A percentile compares a stretch with the other conserved stretches of the same genome.
Evolutionary conservation across 2,888 invertebrate genomes (phyloP).

Genomic region (Pogonocherus hispidulus): DNA sequence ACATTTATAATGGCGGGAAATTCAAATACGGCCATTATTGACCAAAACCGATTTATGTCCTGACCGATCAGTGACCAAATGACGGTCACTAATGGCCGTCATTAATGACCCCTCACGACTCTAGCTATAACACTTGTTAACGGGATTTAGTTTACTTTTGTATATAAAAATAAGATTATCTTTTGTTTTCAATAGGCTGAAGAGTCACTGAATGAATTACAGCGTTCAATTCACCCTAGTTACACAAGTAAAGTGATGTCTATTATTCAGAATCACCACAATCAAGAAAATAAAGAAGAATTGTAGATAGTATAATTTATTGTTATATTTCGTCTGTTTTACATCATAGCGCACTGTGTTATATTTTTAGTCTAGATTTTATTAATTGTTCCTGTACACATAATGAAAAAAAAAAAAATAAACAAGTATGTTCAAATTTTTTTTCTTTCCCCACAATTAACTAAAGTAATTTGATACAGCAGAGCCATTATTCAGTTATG

Average conservation of each 20-base stretch:
- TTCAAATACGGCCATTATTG: too few species aligned
- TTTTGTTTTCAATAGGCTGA: constrained; percentile 76
- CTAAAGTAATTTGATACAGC: too few species aligned
- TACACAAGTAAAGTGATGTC: constrained; percentile 71
- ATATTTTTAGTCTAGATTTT: constrained; percentile 59
- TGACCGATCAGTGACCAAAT: too few species aligned
- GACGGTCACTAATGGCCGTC: too few species aligned
- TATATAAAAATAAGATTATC: too few species aligned
- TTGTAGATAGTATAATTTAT: constrained; percentile 50
- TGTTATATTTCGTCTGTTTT: constrained; percentile 53
- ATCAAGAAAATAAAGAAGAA: constrained; percentile 36
- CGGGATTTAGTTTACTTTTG: too few species aligned
- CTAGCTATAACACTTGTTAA: too few species aligned
- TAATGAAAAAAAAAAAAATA: constrained; percentile 28
- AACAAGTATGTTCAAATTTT: neutral
- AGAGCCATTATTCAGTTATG: too few species aligned
- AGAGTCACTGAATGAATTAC: constrained; percentile 81
- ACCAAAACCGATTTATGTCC: too few species aligned
- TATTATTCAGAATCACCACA: constrained; percentile 62
- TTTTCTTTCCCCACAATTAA: neutral
- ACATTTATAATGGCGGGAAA: too few species aligned
- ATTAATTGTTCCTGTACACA: constrained; percentile 57
- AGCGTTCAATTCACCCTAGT: constrained; percentile 74
- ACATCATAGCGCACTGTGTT: constrained; percentile 60
- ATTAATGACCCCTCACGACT: too few species aligned